A percentile compares a stretch with the other conserved stretches of the same genome.
These are phyloP conservation scores for Trichopria drosophilae DNA, from an alignment of 2,888 invertebrate genomes.

Conservation along the genomic window DNA sequence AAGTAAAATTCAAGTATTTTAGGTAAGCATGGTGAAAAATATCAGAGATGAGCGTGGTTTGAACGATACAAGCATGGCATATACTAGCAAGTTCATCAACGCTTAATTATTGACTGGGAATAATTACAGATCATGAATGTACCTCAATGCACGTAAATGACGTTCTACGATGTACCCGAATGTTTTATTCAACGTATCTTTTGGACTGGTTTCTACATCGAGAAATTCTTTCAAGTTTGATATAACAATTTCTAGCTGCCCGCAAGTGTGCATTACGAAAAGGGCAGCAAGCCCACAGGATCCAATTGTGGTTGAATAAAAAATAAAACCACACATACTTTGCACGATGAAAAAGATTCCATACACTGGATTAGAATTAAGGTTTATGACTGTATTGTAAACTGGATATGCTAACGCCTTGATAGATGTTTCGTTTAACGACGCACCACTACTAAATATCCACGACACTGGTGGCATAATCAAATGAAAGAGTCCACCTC, in stretches of 20 bases:
- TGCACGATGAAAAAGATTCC: slow-evolving; percentile 47
- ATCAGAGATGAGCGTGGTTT: too few species aligned
- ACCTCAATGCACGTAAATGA: slow-evolving; percentile 45
- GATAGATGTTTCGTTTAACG: neutral
- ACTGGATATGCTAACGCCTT: slow-evolving; percentile 45
- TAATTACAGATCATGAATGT: too few species aligned
- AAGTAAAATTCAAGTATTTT: too few species aligned
- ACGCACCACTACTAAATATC: neutral
- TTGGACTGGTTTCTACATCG: neutral
- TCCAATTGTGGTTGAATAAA: slow-evolving; percentile 46
- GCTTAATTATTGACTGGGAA: too few species aligned
- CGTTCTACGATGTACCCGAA: slow-evolving; percentile 41
- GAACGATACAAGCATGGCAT: too few species aligned
- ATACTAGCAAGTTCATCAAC: too few species aligned
- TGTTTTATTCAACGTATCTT: slow-evolving; percentile 6
- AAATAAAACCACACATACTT: slow-evolving; percentile 43
- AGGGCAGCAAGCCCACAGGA: slow-evolving; percentile 47
- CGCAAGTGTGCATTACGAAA: slow-evolving; percentile 50
- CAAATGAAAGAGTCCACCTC: slow-evolving; percentile 46
- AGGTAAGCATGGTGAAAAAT: too few species aligned
- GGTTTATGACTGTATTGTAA: slow-evolving; percentile 42
- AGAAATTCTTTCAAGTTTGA: slow-evolving; percentile 35
- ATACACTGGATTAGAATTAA: slow-evolving; percentile 43
- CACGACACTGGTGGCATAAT: slow-evolving; percentile 44
- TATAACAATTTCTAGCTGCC: slow-evolving; percentile 46